These are phyloP conservation scores for Argentina silus DNA, from an alignment of 2,797 vertebrate species.

Conservation along the genomic window DNA sequence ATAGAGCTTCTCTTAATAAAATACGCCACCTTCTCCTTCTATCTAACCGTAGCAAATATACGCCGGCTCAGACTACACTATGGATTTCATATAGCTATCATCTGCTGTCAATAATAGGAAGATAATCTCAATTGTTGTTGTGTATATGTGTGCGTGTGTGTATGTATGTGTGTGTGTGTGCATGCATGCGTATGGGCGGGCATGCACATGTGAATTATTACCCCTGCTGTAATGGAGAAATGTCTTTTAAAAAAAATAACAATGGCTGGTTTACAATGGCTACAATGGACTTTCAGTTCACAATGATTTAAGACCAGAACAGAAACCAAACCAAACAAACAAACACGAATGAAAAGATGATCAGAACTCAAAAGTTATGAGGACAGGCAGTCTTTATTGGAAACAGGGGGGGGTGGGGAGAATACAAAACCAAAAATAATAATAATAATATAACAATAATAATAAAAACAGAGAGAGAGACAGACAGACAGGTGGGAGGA, in stretches of 20 bases:
- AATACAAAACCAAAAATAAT: conserved; percentile 87
- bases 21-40: conserved; percentile 70
- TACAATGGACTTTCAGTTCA: conserved; percentile 48
- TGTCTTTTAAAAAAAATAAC: neutral
- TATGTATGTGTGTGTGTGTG: neutral
- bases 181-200: neutral
- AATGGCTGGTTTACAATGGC: neutral
- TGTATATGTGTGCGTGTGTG: conserved; percentile 18
- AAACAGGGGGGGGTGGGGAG: conserved; percentile 77
- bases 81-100: conserved; percentile 36
- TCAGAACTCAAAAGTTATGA: conserved; percentile 82
- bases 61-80: conserved; percentile 57
- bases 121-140: conserved; percentile 18
- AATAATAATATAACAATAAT: conserved; percentile 79
- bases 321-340: conserved; percentile 42
- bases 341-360: conserved; percentile 79
- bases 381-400: conserved; percentile 99
- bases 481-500: conserved; percentile 76
- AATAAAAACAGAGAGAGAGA: conserved; percentile 82
- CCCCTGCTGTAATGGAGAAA: conserved; percentile 16
- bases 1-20: conserved; percentile 77
- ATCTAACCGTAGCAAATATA: conserved; percentile 65
- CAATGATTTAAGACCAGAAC: conserved; percentile 38
- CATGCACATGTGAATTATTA: conserved; percentile 2
- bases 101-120: conserved; percentile 39